Evolutionary conservation across 2,113 vertebrate species (phyloP), one percentile per base, ranked within the genome.

Genomic region (Erythrocercus mccallii): DNA sequence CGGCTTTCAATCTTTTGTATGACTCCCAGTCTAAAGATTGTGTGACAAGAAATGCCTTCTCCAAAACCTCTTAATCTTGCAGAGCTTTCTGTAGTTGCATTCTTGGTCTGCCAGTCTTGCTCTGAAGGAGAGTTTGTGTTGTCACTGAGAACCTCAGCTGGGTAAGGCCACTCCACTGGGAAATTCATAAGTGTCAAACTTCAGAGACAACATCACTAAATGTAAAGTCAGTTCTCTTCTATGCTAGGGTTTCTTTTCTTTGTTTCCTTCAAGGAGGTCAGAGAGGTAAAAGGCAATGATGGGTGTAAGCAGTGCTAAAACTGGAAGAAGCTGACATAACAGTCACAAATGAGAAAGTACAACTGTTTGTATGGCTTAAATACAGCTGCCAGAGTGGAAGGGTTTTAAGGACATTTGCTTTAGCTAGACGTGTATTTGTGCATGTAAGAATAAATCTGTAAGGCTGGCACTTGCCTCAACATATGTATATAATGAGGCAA

Each of bases 241-340:
- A 6, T 89, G 22, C 11, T 86, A 44, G 9, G 3, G 0, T 64
- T 79, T 90, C 50, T 83, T 71, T 6, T 12, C 1, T 15, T 37
- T 53, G 42, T 28, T 69, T 57, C 7, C 14, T 76, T 64, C 31
- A 44, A 35, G 56, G 37, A 82, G 16, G 14, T 81, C 64, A 86
- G 58, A 57, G 76, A 65, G 38, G 19, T 88, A 68, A 87, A 93
- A 91, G 51, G n/a, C 51, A 88, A 35, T 68, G 45, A 82, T 85
- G 37, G 22, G 22, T 73, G 37, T 80, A 70, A 81, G 47, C 22
- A 47, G 8, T 57, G 69, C 64, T 91, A 58, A 88, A 85, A 58
- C 50, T 71, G 54, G 65, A 96, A 93, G 74, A 74, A 94, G 66
- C 40, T 96, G 93, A 83, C 40, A 3, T 84, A 95, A 91, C 64